Conservation (phyloP, 1,140 invertebrate species). For the Halictus rubicundus region DNA sequence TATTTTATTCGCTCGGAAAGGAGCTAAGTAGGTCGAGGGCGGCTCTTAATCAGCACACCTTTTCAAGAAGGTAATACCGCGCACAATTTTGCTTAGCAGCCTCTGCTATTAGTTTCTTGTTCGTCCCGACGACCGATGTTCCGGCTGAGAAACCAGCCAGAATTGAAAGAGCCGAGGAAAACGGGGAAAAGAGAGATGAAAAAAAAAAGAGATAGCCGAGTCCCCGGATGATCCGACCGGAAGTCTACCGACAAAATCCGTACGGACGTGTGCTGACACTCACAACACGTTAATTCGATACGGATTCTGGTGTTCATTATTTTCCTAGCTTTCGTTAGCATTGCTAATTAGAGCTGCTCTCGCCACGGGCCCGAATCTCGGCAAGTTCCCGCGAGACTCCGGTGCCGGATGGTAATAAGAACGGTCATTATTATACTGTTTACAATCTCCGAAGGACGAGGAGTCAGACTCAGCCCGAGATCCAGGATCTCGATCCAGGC, state of each 20-base stretch:
- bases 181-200: background rate
- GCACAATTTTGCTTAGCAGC: slow-evolving; percentile 38
- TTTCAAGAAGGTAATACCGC: slow-evolving; percentile 46
- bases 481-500: background rate
- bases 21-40: slow-evolving; percentile 45
- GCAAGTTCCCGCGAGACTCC: slow-evolving; percentile 50
- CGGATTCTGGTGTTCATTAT: slow-evolving; percentile 56
- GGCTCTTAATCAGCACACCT: slow-evolving; percentile 42
- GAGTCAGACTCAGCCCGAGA: background rate
- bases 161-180: background rate
- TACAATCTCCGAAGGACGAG: slow-evolving; percentile 51
- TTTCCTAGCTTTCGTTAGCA: slow-evolving; percentile 62
- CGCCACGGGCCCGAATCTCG: slow-evolving; percentile 24
- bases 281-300: slow-evolving; percentile 59
- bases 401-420: slow-evolving; percentile 57
- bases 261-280: slow-evolving; percentile 13
- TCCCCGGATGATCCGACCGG: background rate
- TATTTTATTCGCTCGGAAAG: slow-evolving; percentile 34
- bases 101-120: slow-evolving; percentile 47
- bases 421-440: slow-evolving; percentile 63
- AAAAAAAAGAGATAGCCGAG: background rate
- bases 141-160: too few species aligned
- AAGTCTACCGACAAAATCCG: slow-evolving; percentile 34
- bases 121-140: slow-evolving; percentile 10
- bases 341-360: slow-evolving; percentile 59